Conservation (phyloP, 2,797 vertebrate species). For the Lacerta agilis region DNA sequence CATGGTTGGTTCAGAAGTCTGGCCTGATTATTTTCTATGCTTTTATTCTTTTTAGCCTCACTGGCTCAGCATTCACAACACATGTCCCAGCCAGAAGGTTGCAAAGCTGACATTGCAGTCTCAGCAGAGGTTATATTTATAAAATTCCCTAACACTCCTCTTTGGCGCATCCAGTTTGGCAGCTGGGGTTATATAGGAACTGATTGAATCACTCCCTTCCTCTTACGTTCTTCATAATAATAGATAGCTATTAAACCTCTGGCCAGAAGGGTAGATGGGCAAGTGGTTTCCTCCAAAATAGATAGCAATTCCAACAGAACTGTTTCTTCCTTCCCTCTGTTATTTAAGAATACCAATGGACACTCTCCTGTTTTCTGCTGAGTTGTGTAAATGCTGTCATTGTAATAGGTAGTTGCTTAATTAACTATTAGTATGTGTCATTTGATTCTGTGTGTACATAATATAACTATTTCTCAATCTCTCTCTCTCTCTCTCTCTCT, state of each 20-base stretch:
- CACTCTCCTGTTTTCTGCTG: neutral
- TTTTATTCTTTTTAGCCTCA: too few species aligned
- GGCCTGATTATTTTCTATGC: too few species aligned
- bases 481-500: too few species aligned
- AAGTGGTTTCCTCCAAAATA: conserved; percentile 49
- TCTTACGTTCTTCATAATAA: conserved; percentile 71
- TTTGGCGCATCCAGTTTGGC: conserved; percentile 77
- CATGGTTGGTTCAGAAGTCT: neutral
- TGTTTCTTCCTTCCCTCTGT: neutral
- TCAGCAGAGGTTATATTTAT: conserved; percentile 79
- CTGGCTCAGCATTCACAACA: conserved; percentile 70
- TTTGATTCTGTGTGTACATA: conserved; percentile 15
- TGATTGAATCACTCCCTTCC: conserved; percentile 64
- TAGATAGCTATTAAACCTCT: conserved; percentile 71
- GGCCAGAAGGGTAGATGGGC: conserved; percentile 69
- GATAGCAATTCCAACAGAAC: conserved; percentile 36
- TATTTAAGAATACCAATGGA: neutral
- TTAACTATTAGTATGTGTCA: conserved; percentile 15
- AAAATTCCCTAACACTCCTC: conserved; percentile 79
- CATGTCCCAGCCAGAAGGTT: conserved; percentile 70
- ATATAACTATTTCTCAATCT: neutral
- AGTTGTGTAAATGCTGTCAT: conserved; percentile 20
- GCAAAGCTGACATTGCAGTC: conserved; percentile 78
- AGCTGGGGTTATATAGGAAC: conserved; percentile 74
- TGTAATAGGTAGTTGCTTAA: conserved; percentile 39